Conservation (phyloP, 1,140 invertebrate species). For the Pogonomyrmex californicus region DNA sequence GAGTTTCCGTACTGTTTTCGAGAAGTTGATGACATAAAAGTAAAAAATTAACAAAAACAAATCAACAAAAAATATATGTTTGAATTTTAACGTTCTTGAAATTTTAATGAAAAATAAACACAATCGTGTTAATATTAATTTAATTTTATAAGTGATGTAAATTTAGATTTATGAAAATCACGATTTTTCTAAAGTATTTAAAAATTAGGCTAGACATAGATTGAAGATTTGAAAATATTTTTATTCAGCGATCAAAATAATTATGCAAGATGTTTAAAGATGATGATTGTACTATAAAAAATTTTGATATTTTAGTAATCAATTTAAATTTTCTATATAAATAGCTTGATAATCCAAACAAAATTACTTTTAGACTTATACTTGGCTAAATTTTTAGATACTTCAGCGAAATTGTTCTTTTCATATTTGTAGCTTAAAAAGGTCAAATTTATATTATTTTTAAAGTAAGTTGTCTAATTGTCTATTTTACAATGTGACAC, state of each 20-base stretch:
- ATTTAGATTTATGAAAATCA: not conserved
- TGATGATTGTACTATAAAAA: too few relatives aligned
- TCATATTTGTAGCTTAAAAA: not conserved
- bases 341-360: too few relatives aligned
- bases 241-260: too few relatives aligned
- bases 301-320: too few relatives aligned
- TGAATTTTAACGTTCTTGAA: not conserved
- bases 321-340: too few relatives aligned
- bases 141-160: not conserved
- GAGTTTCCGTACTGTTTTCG: not conserved
- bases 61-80: not conserved
- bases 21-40: not conserved
- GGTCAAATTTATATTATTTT: constrained; percentile 1
- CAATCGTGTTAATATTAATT: not conserved
- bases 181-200: too few relatives aligned
- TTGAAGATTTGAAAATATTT: too few relatives aligned
- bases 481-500: not conserved
- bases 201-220: too few relatives aligned
- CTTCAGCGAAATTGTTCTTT: too few relatives aligned
- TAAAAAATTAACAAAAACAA: not conserved
- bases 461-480: not conserved
- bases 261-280: too few relatives aligned
- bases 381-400: too few relatives aligned
- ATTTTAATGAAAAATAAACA: not conserved
- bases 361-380: too few relatives aligned